Percentiles rank a stretch among this genome's conserved stretches.
Evolutionary conservation across 35 echinoderm and acorn worm species (phyloP).

Genomic region (Lytechinus pictus): DNA sequence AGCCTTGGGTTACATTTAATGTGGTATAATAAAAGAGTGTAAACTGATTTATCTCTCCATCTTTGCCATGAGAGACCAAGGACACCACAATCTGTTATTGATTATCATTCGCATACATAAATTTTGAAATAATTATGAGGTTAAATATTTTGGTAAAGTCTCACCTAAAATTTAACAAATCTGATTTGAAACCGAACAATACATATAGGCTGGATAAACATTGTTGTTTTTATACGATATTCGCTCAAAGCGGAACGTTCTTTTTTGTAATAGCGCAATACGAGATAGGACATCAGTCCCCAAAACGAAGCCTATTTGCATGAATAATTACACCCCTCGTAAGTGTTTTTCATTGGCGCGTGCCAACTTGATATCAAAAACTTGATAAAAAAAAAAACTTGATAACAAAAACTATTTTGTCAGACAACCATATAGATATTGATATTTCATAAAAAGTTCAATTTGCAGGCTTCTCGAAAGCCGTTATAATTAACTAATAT

Average conservation of each 20-base stretch:
- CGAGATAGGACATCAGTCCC: neutral
- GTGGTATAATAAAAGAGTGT: too few relatives aligned
- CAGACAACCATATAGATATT: neutral
- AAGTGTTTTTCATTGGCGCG: constrained; percentile 7
- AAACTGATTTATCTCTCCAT: too few relatives aligned
- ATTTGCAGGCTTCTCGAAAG: neutral
- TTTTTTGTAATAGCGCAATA: neutral
- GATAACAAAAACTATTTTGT: neutral
- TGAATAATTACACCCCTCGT: neutral
- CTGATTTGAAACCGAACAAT: neutral
- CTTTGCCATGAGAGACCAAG: too few relatives aligned
- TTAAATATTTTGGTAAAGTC: too few relatives aligned
- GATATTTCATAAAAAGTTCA: neutral
- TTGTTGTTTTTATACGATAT: neutral
- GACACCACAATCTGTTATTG: neutral
- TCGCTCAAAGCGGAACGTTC: neutral
- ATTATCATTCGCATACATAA: neutral
- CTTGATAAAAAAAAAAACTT: too few relatives aligned
- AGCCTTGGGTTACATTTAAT: too few relatives aligned
- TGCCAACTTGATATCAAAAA: neutral
- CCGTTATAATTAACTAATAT: neutral
- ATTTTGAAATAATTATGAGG: neutral
- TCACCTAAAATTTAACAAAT: neutral
- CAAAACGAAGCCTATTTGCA: neutral
- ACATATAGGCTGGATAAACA: neutral